Base-by-base conservation (phyloP, 2,797 vertebrate genomes). In the Darevskia nairensis region DNA sequence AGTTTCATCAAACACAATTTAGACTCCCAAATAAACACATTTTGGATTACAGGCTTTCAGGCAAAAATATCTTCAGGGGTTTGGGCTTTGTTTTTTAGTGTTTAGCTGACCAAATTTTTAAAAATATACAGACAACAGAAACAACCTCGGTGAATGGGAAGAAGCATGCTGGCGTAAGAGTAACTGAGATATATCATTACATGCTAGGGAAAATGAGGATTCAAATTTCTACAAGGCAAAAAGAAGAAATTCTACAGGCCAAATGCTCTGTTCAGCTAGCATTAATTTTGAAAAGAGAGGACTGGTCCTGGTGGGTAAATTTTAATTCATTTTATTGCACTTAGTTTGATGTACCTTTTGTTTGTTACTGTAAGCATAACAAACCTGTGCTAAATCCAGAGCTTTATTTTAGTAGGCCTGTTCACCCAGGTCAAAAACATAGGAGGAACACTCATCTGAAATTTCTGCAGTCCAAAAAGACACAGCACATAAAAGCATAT, bases 151-250 rank as follows among this genome's bases (percentile, higher is more conserved):
- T 0, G 0, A 66, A 91, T 92, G 90, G 93, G 86, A 94, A 95
- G 85, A 87, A 80, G 94, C 92, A 86, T 81, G 88, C 90, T 89
- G 95, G 89, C 94, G 91, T 76, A 29, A 71, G 66, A 92, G 90
- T 85, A 86, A 93, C 90, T 90, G 72, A 90, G 77, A 29, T 91
- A 90, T 90, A 88, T 87, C 79, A 94, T 94, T 92, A 95, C 85
- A 84, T 93, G 87, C 83, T 90, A 61, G 50, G 83, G 89, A 91
- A 91, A 92, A 94, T 94, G 71, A 80, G 82, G 91, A 86, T 93
- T 86, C 84, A 1, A 27, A 80, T 94, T 95, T 92, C 89, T 82
- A 2, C 7, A 86, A 55, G 50, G 79, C 85, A 86, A 80, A 86
- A 92, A 13, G 69, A 90, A 55, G 94, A 95, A 93, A 79, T 4